Evolutionary conservation across 1,140 invertebrate species (phyloP).

Genomic region (Anastrepha obliqua): DNA sequence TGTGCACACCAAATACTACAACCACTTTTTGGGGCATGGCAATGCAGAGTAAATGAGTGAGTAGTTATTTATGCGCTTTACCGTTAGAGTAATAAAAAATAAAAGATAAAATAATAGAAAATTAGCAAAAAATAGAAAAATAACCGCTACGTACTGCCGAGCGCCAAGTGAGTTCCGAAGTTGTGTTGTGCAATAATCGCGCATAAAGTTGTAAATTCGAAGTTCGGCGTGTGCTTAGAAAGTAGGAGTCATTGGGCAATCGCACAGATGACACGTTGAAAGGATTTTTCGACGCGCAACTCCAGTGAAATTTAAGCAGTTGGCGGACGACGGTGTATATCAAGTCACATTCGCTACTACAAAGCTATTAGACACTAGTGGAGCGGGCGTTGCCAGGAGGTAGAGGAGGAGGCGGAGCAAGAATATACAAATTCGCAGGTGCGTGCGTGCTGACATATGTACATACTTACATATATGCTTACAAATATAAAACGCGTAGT

Average conservation of each 20-base stretch:
- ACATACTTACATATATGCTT: too few relatives aligned
- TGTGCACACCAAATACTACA: not conserved
- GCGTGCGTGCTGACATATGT: not conserved
- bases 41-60: not conserved
- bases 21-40: not conserved
- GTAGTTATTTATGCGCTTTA: too few relatives aligned
- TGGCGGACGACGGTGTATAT: not conserved
- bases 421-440: not conserved
- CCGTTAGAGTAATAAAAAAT: slow-evolving; percentile 9
- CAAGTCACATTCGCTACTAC: not conserved
- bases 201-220: slow-evolving; percentile 38
- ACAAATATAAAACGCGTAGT: not conserved
- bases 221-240: not conserved
- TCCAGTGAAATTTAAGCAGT: not conserved
- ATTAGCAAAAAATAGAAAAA: not conserved
- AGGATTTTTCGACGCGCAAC: not conserved
- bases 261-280: not conserved
- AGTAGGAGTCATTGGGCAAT: slow-evolving; percentile 12
- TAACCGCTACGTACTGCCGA: not conserved
- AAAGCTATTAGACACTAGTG: not conserved
- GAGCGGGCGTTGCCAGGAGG: not conserved
- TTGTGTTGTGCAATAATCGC: slow-evolving; percentile 44
- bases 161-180: slow-evolving; percentile 10
- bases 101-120: not conserved
- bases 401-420: not conserved